A percentile compares a stretch with the other conserved stretches of the same genome.
Evolutionary conservation across 1,140 invertebrate species (phyloP).

Genomic region (Drosophila baimaii): DNA sequence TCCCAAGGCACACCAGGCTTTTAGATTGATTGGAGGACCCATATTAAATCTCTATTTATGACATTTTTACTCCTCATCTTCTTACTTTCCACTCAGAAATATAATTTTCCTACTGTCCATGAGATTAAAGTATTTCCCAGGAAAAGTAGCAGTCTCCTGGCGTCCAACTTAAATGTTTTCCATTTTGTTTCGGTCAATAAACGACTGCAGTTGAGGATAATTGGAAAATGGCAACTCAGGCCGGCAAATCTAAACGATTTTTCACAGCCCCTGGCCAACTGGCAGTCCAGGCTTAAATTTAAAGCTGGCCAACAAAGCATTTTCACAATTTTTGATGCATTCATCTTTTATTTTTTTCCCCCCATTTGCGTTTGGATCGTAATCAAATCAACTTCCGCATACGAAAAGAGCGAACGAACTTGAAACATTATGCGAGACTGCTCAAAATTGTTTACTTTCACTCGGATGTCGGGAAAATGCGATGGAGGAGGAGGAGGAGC

Average conservation of each 20-base stretch:
- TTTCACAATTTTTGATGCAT: conserved; percentile 38
- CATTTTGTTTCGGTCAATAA: conserved; percentile 17
- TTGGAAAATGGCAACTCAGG: conserved; percentile 20
- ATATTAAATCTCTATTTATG: background rate
- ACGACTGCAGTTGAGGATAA: conserved; percentile 29
- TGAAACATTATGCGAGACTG: conserved; percentile 48
- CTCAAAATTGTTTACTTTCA: conserved; percentile 56
- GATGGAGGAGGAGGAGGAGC: conserved; percentile 7
- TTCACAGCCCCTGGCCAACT: conserved; percentile 34
- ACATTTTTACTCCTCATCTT: background rate
- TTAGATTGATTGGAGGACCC: background rate
- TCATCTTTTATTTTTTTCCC: conserved; percentile 26
- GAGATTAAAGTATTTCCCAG: background rate
- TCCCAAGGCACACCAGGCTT: too few species aligned
- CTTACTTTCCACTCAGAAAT: background rate
- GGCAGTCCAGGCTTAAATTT: conserved; percentile 12
- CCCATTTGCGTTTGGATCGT: conserved; percentile 34
- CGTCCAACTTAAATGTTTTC: conserved; percentile 13
- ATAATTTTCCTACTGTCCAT: background rate
- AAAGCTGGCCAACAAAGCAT: conserved; percentile 9
- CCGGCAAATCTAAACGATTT: conserved; percentile 34
- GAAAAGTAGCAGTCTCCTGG: background rate
- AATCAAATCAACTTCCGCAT: conserved; percentile 60
- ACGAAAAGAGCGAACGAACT: conserved; percentile 57
- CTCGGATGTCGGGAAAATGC: conserved; percentile 44